Base-by-base conservation (phyloP, 2,888 invertebrate genomes). In the Phyllotreta striolata region DNA sequence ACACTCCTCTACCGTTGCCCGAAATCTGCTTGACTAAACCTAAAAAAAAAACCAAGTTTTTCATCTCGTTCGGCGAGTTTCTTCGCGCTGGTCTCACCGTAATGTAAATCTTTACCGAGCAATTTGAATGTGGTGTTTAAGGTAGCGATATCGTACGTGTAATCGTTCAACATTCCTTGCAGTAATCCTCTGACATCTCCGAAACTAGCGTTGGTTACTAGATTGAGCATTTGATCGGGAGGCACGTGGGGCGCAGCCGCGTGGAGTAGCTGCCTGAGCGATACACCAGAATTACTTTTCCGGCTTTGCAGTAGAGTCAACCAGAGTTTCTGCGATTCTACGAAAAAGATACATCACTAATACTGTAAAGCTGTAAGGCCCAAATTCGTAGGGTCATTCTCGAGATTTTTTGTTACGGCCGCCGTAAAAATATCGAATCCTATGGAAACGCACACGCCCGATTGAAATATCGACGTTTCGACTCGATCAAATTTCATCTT, bases 81-180 rank as follows among this genome's bases (percentile, higher is more conserved):
- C 44, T n/a, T n/a, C n/a, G n/a, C n/a, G n/a, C n/a, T n/a, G n/a
- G n/a, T n/a, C 76, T 74, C 74, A 82, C 82, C 76, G 57, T 83
- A 82, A 75, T 91, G 91, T 55, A 92, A 83, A 81, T 92, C 91
- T 58, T 86, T 83, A 71, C 90, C 88, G 44, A 91, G 82, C 44
- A 90, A 81, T 67, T 86, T 86, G 49, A 88, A 86, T 3, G 89
- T 88, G 0, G 89, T 88, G 70, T 87, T 85, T 70, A 92, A 84
- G 73, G 92, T 84, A 51, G 89, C 86, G 75, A 89, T 87, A 78
- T 93, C 91, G 76, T 91, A 91, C 39, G 87, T 86, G 66, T 91
- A 92, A 73, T 92, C 91, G 12, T 88, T 88, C 67, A 93, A 81
- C 84, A 93, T 91, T 57, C 88, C 88, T 80, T 85, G 82, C 40